Conservation (phyloP, 2,113 vertebrate species). For the Chaenocephalus aceratus region DNA sequence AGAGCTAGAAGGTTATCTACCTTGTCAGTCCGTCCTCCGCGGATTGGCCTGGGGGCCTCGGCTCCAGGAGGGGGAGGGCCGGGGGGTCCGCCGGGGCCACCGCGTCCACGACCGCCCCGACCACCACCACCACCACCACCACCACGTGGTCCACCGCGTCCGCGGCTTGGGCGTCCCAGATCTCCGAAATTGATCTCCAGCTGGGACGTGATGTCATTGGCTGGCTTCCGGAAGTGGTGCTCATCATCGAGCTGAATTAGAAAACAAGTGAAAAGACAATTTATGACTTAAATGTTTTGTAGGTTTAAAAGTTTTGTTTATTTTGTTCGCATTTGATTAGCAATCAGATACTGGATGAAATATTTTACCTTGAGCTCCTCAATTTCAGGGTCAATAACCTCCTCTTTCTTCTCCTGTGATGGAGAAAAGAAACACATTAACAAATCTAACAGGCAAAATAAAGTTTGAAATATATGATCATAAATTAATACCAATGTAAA, state of each 20-base stretch:
- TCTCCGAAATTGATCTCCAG: constrained; percentile 99
- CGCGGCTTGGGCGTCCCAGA: constrained; percentile 93
- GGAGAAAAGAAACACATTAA: constrained; percentile 20
- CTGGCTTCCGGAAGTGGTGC: constrained; percentile 96
- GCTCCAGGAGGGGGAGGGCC: background rate
- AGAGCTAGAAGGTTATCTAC: constrained; percentile 66
- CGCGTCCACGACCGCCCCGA: constrained; percentile 60
- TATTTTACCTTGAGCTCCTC: constrained; percentile 71
- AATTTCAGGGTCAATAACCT: constrained; percentile 68
- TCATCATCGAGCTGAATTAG: constrained; percentile 88
- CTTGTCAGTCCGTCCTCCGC: constrained; percentile 92
- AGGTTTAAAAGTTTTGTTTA: background rate
- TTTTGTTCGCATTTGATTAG: background rate
- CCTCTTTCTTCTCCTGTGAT: constrained; percentile 69
- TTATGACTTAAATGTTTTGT: background rate
- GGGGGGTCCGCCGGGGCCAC: constrained; percentile 54
- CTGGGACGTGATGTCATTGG: constrained; percentile 98
- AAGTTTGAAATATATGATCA: background rate
- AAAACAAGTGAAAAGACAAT: constrained; percentile 52
- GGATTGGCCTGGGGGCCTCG: constrained; percentile 83
- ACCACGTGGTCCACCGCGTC: constrained; percentile 93
- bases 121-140: constrained; percentile 81
- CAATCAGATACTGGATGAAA: background rate
- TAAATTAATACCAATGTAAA: background rate
- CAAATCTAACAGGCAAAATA: background rate